Conservation (phyloP, 2,113 vertebrate genomes). For the Hemibagrus wyckioides region DNA sequence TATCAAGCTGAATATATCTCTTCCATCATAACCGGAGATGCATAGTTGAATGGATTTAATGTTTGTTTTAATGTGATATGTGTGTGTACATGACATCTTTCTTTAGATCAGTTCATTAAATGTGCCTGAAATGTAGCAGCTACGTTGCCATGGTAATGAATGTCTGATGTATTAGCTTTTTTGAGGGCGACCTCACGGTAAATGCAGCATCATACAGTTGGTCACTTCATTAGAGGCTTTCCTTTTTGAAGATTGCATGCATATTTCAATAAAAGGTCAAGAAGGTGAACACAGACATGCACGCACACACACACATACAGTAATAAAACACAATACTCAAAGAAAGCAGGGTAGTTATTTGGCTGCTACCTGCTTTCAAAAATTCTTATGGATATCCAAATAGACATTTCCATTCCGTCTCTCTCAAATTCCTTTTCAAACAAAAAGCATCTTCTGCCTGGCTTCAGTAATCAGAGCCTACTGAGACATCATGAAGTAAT, state of each 20-base stretch:
- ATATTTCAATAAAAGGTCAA: constrained; percentile 7
- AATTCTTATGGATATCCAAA: constrained; percentile 4
- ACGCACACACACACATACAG: background rate
- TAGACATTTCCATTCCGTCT: constrained; percentile 14
- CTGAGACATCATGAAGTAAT: constrained; percentile 69
- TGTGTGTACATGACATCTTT: background rate
- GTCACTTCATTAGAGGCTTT: constrained; percentile 29
- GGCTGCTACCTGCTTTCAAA: constrained; percentile 2
- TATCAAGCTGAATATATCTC: background rate
- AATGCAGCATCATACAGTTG: constrained; percentile 40
- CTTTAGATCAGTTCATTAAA: constrained; percentile 37
- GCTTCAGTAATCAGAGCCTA: constrained; percentile 67
- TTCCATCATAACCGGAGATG: constrained; percentile 3
- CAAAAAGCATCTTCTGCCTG: constrained; percentile 38
- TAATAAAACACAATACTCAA: background rate
- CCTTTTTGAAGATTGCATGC: background rate
- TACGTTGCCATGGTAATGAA: constrained; percentile 48
- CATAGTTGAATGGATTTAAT: background rate
- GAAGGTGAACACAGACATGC: constrained; percentile 8
- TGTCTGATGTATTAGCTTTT: constrained; percentile 24
- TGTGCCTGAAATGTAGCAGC: constrained; percentile 25
- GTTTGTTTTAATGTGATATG: constrained; percentile 8
- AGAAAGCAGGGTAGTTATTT: background rate
- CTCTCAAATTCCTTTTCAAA: constrained; percentile 40
- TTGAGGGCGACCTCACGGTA: constrained; percentile 39